phyloP scores from a whole-genome alignment of 1,140 invertebrate species.

The Ruditapes philippinarum region DNA sequence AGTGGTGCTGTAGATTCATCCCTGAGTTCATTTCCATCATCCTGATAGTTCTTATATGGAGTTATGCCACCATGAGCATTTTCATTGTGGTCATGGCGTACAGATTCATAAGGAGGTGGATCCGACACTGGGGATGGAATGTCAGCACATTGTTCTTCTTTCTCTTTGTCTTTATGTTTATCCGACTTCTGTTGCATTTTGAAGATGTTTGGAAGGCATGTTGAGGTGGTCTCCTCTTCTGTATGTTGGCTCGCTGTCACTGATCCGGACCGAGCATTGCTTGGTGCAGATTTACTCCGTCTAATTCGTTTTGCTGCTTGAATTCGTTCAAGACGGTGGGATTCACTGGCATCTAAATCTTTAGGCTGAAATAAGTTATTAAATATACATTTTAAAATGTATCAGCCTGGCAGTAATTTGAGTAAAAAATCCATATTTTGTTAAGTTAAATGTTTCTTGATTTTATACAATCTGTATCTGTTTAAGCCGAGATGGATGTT shows the following conservation, averaged over 20 bases:
- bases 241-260: conserved; percentile 68
- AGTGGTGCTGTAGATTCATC: conserved; percentile 79
- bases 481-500: conserved; percentile 1
- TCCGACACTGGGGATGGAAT: conserved; percentile 79
- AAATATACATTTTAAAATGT: neutral
- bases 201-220: conserved; percentile 83
- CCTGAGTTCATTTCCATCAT: conserved; percentile 72
- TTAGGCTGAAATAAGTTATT: conserved; percentile 76
- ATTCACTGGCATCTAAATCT: conserved; percentile 82
- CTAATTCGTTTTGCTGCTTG: conserved; percentile 81
- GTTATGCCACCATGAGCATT: conserved; percentile 53
- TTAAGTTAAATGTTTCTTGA: neutral
- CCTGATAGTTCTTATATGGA: conserved; percentile 68
- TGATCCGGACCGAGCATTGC: conserved; percentile 70
- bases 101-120: conserved; percentile 77
- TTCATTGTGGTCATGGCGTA: conserved; percentile 58
- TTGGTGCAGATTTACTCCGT: conserved; percentile 79
- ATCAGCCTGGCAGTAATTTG: neutral
- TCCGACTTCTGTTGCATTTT: conserved; percentile 80
- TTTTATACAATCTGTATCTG: conserved; percentile 5
- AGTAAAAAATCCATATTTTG: conserved; percentile 41
- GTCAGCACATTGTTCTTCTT: conserved; percentile 75
- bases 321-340: conserved; percentile 79
- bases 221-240: conserved; percentile 70
- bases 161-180: conserved; percentile 75